Percentiles rank a stretch among this genome's conserved stretches.
phyloP scores from a whole-genome alignment of 92 coral and sea anemone species.

The Phymanthus crucifer region DNA sequence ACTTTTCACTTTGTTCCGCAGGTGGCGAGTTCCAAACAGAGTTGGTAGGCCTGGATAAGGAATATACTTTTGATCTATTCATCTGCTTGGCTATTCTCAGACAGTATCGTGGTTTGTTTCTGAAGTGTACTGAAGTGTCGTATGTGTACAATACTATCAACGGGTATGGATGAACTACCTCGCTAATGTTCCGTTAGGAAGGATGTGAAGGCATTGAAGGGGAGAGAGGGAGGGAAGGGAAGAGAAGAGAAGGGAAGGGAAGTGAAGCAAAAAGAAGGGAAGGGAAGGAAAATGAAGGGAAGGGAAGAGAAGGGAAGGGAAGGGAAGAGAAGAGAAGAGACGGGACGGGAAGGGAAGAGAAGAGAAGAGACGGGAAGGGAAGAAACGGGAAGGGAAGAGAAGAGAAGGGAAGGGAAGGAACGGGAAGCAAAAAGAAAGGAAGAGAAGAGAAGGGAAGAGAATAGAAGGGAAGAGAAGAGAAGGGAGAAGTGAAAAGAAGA shows the following conservation, averaged over 20 bases:
- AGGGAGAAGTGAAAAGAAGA: too few relatives aligned
- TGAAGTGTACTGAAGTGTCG: conserved; percentile 79
- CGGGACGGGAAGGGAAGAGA: not conserved
- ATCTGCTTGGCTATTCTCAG: conserved; percentile 83
- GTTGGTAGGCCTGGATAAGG: conserved; percentile 66
- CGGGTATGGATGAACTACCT: too few relatives aligned
- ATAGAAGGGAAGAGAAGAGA: not conserved
- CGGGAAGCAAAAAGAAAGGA: not conserved
- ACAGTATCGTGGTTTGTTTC: conserved; percentile 63
- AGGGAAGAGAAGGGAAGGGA: not conserved
- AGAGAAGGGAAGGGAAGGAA: not conserved
- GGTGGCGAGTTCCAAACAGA: conserved; percentile 83
- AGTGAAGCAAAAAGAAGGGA: not conserved
- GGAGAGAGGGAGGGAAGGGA: not conserved
- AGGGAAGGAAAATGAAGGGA: not conserved
- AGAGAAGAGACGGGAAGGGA: not conserved
- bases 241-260: not conserved
- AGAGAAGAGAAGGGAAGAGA: not conserved
- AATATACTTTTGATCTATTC: conserved; percentile 86
- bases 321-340: not conserved
- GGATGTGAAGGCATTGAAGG: not conserved
- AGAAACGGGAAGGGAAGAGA: not conserved
- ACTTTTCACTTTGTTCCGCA: conserved; percentile 4
- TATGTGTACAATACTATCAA: conserved; percentile 79
- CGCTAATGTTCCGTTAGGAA: too few relatives aligned